These are phyloP conservation scores for Ceratotherium simum DNA, from an alignment of 2,113 vertebrate species.

Conservation along the genomic window DNA sequence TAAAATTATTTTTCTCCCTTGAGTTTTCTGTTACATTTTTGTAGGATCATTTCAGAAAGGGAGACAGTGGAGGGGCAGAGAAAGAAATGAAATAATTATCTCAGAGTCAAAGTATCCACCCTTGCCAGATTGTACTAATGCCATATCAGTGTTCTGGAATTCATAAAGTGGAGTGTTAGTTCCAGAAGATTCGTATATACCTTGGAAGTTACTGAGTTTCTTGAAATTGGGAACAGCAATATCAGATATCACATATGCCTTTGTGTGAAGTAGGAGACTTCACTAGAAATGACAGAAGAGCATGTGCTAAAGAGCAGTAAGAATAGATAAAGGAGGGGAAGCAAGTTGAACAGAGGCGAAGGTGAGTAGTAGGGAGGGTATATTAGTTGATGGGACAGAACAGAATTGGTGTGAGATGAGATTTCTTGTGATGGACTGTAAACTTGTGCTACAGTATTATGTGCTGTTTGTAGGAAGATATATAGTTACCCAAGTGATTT, in stretches of 20 bases:
- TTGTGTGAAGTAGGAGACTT: not conserved
- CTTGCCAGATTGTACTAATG: not conserved
- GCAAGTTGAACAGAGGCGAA: not conserved
- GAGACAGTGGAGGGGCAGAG: not conserved
- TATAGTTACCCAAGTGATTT: not conserved
- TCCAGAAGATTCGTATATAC: not conserved
- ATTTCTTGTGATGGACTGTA: not conserved
- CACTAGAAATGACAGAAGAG: not conserved
- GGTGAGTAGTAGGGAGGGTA: not conserved
- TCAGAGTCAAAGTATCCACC: not conserved
- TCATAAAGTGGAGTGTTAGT: not conserved
- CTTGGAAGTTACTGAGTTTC: not conserved
- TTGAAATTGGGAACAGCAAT: not conserved
- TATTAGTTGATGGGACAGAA: not conserved
- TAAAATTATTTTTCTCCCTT: not conserved
- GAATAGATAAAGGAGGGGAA: not conserved
- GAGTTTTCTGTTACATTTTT: not conserved
- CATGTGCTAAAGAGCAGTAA: not conserved
- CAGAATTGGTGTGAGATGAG: not conserved
- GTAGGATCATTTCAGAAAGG: not conserved
- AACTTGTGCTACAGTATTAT: not conserved
- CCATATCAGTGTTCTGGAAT: not conserved
- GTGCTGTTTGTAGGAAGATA: not conserved
- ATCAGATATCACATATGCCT: not conserved
- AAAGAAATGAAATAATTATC: conserved; percentile 1